Percentiles rank a stretch among this genome's conserved stretches.
Evolutionary conservation across 2,113 vertebrate genomes (phyloP).

Genomic region (Cyprinodon variegatus): DNA sequence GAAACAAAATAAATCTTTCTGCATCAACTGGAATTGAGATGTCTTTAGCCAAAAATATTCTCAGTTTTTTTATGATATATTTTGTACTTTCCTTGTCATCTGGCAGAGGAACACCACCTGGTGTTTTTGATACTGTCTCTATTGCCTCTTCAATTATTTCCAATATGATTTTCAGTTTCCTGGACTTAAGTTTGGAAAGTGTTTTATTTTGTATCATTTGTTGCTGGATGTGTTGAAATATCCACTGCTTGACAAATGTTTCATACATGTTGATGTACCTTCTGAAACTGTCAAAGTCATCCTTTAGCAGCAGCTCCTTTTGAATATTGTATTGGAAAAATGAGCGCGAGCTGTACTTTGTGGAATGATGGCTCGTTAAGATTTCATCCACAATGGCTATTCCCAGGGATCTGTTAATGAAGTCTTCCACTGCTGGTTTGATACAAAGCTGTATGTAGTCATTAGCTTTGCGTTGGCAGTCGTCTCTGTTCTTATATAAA

Average conservation of each 20-base stretch:
- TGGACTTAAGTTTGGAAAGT: neutral
- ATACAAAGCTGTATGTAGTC: conserved; percentile 10
- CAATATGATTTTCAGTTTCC: neutral
- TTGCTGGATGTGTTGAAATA: neutral
- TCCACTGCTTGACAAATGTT: neutral
- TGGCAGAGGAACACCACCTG: conserved; percentile 11
- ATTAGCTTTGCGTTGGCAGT: conserved; percentile 33
- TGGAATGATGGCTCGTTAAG: neutral
- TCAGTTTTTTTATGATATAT: conserved; percentile 16
- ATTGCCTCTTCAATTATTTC: neutral
- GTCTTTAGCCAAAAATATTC: neutral
- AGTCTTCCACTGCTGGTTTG: neutral
- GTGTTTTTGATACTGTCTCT: neutral
- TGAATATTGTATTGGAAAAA: neutral
- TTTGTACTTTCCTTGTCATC: conserved; percentile 28
- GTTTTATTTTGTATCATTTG: neutral
- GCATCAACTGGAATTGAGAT: neutral
- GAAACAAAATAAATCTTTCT: neutral
- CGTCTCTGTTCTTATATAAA: conserved; percentile 26
- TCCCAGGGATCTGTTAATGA: neutral
- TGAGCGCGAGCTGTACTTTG: neutral
- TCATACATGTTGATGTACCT: neutral
- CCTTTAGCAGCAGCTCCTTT: neutral
- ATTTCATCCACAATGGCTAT: neutral
- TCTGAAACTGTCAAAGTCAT: neutral